A percentile compares a stretch with the other conserved stretches of the same genome.
phyloP scores from a whole-genome alignment of 53 echinoderm and acorn worm genomes.

The Astropecten irregularis region DNA sequence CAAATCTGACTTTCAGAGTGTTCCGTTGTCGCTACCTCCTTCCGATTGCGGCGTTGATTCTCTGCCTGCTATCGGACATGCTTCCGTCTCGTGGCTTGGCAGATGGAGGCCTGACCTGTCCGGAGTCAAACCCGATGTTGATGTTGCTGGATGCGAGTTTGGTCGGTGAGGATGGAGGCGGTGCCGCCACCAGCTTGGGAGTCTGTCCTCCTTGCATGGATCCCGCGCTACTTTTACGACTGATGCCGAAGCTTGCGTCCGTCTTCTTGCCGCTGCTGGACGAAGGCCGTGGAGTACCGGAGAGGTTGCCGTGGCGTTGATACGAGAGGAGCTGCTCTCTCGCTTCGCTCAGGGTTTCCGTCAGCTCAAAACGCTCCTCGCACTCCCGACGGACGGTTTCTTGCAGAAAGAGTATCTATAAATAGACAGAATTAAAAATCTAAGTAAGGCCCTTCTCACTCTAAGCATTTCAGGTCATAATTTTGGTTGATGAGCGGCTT shows the following conservation, averaged over 20 bases:
- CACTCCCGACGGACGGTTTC: slow-evolving; percentile 92
- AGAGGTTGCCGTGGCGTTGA: slow-evolving; percentile 66
- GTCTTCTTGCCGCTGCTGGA: slow-evolving; percentile 39
- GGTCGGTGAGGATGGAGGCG: not conserved
- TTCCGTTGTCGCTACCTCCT: slow-evolving; percentile 42
- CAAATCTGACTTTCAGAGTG: too few relatives aligned
- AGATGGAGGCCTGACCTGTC: slow-evolving; percentile 1
- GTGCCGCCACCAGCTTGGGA: not conserved
- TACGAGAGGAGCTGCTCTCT: slow-evolving; percentile 83
- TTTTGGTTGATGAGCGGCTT: not conserved
- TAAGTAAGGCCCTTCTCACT: not conserved
- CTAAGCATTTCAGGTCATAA: too few relatives aligned
- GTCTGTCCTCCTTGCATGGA: not conserved
- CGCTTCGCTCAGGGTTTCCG: slow-evolving; percentile 83
- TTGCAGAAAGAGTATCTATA: slow-evolving; percentile 84
- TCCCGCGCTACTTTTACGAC: slow-evolving; percentile 37
- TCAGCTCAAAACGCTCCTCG: slow-evolving; percentile 91
- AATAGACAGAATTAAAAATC: not conserved
- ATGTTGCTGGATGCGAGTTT: slow-evolving; percentile 42
- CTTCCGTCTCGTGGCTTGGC: slow-evolving; percentile 45
- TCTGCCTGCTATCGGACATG: slow-evolving; percentile 63
- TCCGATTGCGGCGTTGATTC: slow-evolving; percentile 67
- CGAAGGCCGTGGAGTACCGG: slow-evolving; percentile 45
- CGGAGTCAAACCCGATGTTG: slow-evolving; percentile 59
- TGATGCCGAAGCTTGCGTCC: not conserved